Percentiles rank a stretch among this genome's conserved stretches.
These are phyloP conservation scores for Eucera pruinosa DNA, from an alignment of 2,888 invertebrate genomes.

Conservation along the genomic window DNA sequence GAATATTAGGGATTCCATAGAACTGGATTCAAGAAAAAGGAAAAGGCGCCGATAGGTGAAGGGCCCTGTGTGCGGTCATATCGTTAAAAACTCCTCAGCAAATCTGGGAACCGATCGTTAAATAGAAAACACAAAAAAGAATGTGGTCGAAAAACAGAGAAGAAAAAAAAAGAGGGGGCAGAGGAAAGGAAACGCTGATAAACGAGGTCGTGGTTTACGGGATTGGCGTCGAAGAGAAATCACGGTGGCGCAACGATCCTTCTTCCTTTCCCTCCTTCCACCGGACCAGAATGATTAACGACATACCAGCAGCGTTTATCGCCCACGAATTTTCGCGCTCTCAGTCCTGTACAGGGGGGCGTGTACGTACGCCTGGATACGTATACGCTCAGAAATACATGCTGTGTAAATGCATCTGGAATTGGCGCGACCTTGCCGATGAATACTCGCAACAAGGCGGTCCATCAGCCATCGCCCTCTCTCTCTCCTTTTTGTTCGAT, in stretches of 20 bases:
- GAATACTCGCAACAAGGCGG: constrained; percentile 38
- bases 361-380: constrained; percentile 61
- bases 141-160: not conserved
- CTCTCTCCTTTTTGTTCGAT: constrained; percentile 27
- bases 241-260: constrained; percentile 62
- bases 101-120: constrained; percentile 25
- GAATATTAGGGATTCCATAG: not conserved
- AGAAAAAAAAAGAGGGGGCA: not conserved
- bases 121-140: constrained; percentile 8
- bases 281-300: constrained; percentile 65
- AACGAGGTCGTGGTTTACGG: constrained; percentile 58
- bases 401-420: constrained; percentile 77
- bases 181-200: constrained; percentile 33
- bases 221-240: constrained; percentile 60
- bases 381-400: constrained; percentile 57
- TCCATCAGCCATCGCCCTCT: constrained; percentile 18
- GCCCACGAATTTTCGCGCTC: constrained; percentile 71
- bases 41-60: constrained; percentile 3
- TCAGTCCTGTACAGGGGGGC: constrained; percentile 65
- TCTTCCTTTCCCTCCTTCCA: constrained; percentile 69
- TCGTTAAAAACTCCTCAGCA: constrained; percentile 19
- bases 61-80: not conserved
- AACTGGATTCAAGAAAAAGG: not conserved
- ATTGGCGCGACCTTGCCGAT: constrained; percentile 71
- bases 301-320: constrained; percentile 71